A percentile compares a stretch with the other conserved stretches of the same genome.
phyloP scores from a whole-genome alignment of 2,888 invertebrate species.

The Microchrysa polita region DNA sequence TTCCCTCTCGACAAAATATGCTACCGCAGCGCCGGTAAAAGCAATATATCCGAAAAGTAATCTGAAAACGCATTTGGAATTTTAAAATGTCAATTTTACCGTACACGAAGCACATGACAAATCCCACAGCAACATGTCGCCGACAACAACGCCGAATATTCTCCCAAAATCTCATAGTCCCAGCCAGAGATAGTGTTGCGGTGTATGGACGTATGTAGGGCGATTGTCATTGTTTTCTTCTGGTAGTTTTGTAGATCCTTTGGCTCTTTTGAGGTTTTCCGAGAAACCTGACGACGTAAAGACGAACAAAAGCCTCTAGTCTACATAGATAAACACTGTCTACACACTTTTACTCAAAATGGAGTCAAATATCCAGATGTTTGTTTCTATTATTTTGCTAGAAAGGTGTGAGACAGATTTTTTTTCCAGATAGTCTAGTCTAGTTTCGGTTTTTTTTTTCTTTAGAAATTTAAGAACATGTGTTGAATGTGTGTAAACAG shows the following conservation, averaged over 20 bases:
- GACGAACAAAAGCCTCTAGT: too few relatives aligned
- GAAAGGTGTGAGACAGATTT: neutral
- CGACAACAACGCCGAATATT: neutral
- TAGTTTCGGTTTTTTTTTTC: too few relatives aligned
- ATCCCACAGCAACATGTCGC: slow-evolving; percentile 40
- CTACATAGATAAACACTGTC: too few relatives aligned
- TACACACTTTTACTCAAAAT: slow-evolving; percentile 1
- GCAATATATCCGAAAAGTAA: slow-evolving; percentile 21
- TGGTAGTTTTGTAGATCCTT: neutral
- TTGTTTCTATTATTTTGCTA: neutral
- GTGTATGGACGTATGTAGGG: too few relatives aligned
- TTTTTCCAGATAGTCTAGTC: neutral
- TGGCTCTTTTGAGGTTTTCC: too few relatives aligned
- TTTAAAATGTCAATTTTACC: slow-evolving; percentile 35
- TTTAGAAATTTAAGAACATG: neutral
- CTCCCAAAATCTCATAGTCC: too few relatives aligned
- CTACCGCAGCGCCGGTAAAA: slow-evolving; percentile 6
- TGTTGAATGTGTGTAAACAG: neutral
- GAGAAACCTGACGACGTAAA: neutral
- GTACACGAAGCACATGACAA: neutral
- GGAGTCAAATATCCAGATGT: slow-evolving; percentile 33
- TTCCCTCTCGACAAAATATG: too few relatives aligned
- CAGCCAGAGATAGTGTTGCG: neutral
- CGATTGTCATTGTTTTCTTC: neutral
- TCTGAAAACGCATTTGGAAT: slow-evolving; percentile 38